Conservation (phyloP, 2,797 vertebrate species). For the Podarcis siculus region DNA sequence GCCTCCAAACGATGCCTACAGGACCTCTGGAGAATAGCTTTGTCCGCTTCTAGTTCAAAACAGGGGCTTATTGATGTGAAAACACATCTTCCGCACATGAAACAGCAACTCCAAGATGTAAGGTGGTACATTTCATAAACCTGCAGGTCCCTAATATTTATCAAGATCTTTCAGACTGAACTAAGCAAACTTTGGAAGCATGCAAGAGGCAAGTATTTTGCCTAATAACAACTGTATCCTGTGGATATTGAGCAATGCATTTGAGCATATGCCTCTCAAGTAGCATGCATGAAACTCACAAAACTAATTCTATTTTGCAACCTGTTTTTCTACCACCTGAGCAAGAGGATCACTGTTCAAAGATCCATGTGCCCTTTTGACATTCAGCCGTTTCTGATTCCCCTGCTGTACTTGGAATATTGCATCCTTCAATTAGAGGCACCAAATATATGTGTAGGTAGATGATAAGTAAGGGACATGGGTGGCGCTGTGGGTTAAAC, state of each 20-base stretch:
- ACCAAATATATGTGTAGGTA: not conserved
- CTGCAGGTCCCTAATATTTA: not conserved
- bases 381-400: not conserved
- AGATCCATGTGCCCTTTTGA: not conserved
- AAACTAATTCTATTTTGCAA: not conserved
- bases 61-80: not conserved
- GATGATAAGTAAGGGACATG: too few species aligned
- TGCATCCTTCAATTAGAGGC: not conserved
- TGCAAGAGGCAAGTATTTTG: not conserved
- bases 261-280: not conserved
- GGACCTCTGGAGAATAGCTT: not conserved
- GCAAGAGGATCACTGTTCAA: not conserved
- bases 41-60: not conserved
- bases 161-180: not conserved
- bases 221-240: not conserved
- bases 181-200: not conserved
- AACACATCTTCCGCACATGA: not conserved
- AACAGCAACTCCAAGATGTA: not conserved
- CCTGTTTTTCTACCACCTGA: not conserved
- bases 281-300: not conserved
- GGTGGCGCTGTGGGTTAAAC: too few species aligned
- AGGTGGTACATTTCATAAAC: not conserved
- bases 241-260: not conserved
- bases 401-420: not conserved
- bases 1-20: not conserved